These are phyloP conservation scores for Nemurella pictetii DNA, from an alignment of 2,888 invertebrate genomes.

Conservation along the genomic window DNA sequence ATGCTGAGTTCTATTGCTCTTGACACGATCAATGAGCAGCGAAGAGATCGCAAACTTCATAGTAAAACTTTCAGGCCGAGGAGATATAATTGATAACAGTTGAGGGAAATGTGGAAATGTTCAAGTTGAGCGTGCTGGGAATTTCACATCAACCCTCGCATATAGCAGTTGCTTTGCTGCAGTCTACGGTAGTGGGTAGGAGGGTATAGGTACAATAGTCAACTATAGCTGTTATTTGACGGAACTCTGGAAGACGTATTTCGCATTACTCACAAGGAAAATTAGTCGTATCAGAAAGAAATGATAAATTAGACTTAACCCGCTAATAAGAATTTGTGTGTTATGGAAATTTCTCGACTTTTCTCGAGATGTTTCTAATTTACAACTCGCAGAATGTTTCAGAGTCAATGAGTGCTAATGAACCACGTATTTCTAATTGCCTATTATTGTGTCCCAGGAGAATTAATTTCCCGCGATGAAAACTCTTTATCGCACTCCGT, in stretches of 20 bases:
- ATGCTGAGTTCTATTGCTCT: too few species aligned
- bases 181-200: too few species aligned
- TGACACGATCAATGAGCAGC: too few species aligned
- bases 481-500: background rate
- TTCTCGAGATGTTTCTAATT: background rate
- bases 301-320: background rate
- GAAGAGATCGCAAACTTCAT: too few species aligned
- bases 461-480: background rate
- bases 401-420: background rate
- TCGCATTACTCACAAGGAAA: background rate
- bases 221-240: too few species aligned
- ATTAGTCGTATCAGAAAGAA: background rate
- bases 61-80: too few species aligned
- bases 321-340: background rate
- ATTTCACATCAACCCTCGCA: too few species aligned
- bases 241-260: background rate
- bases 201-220: too few species aligned
- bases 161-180: too few species aligned
- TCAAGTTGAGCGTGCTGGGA: too few species aligned
- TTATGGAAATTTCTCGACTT: background rate
- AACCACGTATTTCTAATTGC: background rate
- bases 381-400: background rate
- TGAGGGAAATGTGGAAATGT: too few species aligned
- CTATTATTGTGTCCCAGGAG: background rate
- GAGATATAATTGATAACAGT: too few species aligned